Evolutionary conservation across 2,113 vertebrate species (phyloP).

Genomic region (Callipepla squamata): DNA sequence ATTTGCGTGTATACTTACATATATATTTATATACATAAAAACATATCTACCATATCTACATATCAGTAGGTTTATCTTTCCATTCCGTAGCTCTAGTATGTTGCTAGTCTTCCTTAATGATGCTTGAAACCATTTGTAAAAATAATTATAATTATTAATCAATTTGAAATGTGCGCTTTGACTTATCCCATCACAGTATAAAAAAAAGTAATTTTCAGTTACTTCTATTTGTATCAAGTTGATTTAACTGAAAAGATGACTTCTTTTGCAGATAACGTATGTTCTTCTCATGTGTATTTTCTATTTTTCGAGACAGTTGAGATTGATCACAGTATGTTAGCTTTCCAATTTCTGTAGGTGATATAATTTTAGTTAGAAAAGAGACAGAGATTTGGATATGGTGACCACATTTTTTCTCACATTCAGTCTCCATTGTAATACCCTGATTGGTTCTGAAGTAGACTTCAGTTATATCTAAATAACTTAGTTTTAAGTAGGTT

Average conservation of each 20-base stretch:
- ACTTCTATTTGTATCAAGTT: background rate
- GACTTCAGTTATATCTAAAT: background rate
- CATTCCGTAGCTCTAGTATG: background rate
- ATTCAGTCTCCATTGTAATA: background rate
- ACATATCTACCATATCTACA: background rate
- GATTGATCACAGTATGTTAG: background rate
- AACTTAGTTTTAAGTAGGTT: background rate
- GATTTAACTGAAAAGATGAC: background rate
- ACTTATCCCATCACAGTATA: background rate
- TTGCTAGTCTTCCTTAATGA: background rate
- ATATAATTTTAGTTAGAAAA: too few species aligned
- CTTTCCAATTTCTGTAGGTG: background rate
- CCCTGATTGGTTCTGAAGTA: background rate
- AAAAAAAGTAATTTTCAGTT: background rate
- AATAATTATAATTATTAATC: background rate
- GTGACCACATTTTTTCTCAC: background rate
- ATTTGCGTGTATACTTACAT: background rate
- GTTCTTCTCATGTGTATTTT: background rate
- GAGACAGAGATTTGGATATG: background rate
- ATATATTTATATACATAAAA: background rate
- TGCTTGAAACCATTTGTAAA: background rate
- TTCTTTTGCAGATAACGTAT: background rate
- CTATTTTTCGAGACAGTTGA: background rate
- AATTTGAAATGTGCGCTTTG: background rate
- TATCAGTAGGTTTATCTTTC: background rate